Conservation (phyloP, 1,140 invertebrate species). For the Cydia strobilella region DNA sequence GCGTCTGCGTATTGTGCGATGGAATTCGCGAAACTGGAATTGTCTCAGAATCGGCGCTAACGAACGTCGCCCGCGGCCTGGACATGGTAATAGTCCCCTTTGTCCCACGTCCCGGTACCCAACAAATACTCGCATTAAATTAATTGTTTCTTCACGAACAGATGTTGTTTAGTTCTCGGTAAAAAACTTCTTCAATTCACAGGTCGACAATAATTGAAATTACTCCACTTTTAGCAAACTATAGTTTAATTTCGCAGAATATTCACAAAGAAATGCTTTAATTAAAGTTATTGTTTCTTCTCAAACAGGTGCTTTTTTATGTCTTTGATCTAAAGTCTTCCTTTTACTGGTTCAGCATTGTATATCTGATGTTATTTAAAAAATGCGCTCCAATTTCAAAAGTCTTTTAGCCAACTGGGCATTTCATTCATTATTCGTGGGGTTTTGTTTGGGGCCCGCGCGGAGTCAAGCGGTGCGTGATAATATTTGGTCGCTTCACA, state of each 20-base stretch:
- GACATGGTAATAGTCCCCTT: constrained; percentile 36
- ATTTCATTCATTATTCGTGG: constrained; percentile 25
- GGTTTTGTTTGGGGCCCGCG: constrained; percentile 53
- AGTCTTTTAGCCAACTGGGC: constrained; percentile 20
- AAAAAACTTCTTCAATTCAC: neutral
- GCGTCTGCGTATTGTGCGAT: constrained; percentile 53
- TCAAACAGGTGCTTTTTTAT: neutral
- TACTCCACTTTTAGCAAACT: neutral
- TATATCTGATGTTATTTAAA: neutral
- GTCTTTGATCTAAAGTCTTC: constrained; percentile 2
- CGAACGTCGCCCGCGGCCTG: constrained; percentile 48
- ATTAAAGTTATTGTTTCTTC: neutral
- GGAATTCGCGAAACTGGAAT: constrained; percentile 74
- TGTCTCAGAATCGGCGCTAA: constrained; percentile 63
- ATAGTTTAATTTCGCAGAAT: neutral
- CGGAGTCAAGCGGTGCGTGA: constrained; percentile 63
- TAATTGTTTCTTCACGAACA: constrained; percentile 26
- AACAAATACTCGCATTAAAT: constrained; percentile 17
- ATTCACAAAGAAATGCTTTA: neutral
- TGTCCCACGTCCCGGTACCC: neutral
- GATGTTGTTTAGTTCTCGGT: constrained; percentile 18
- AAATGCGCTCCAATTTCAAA: constrained; percentile 6
- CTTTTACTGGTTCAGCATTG: neutral
- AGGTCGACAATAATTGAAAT: neutral
- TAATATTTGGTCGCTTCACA: constrained; percentile 74